Evolutionary conservation across 2,113 vertebrate species (phyloP).

Genomic region (Xenus cinereus): DNA sequence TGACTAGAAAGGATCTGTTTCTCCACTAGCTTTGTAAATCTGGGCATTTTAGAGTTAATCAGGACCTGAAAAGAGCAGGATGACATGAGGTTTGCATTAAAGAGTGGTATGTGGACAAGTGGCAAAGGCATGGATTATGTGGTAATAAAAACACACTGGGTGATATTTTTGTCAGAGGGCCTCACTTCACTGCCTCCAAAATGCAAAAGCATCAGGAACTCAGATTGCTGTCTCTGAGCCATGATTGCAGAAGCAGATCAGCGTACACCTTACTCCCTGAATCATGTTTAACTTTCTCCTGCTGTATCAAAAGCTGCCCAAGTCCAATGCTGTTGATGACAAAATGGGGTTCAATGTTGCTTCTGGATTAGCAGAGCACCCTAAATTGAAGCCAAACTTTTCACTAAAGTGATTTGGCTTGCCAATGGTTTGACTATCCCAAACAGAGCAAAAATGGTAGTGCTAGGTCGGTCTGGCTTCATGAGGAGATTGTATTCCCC

Average conservation of each 20-base stretch:
- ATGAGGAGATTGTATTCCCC: background rate
- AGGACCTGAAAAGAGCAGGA: conserved; percentile 56
- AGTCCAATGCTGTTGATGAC: background rate
- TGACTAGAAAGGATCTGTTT: conserved; percentile 61
- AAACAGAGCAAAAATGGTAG: background rate
- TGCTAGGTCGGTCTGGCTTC: background rate
- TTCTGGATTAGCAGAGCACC: background rate
- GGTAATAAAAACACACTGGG: conserved; percentile 75
- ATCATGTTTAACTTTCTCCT: background rate
- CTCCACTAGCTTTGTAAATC: conserved; percentile 24
- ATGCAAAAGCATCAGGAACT: conserved; percentile 34
- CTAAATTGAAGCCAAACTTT: background rate
- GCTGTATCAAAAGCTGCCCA: background rate
- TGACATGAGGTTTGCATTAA: conserved; percentile 81
- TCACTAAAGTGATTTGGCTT: background rate
- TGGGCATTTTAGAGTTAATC: conserved; percentile 75
- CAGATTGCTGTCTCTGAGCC: conserved; percentile 1
- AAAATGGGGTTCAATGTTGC: background rate
- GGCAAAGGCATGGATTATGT: conserved; percentile 75
- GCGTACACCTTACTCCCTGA: background rate
- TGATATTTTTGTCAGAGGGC: conserved; percentile 73
- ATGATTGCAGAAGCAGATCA: conserved; percentile 33
- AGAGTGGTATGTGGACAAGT: conserved; percentile 76
- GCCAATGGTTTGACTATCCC: background rate
- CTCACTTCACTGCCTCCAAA: conserved; percentile 55